phyloP scores from a whole-genome alignment of 1,140 invertebrate species.

The Drosophila nebulosa region DNA sequence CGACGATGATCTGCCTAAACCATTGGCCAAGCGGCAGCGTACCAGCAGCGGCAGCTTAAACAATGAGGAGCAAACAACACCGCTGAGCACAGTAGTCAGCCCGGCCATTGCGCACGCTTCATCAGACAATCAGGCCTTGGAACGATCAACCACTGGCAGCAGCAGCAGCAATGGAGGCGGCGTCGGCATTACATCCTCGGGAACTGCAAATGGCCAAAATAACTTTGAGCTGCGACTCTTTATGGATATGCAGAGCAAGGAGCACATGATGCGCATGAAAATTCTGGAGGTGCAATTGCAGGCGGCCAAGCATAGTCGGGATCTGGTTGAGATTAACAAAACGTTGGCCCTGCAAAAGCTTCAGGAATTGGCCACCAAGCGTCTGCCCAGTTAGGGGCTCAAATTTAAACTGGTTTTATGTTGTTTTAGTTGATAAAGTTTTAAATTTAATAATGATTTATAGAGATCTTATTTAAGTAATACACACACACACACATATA shows the following conservation, averaged over 20 bases:
- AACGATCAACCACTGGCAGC: conserved; percentile 43
- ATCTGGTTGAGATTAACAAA: conserved; percentile 80
- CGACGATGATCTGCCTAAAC: conserved; percentile 48
- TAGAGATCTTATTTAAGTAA: conserved; percentile 10
- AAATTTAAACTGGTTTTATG: conserved; percentile 10
- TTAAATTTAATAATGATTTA: conserved; percentile 9
- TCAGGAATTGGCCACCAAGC: conserved; percentile 74
- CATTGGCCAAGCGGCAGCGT: conserved; percentile 65
- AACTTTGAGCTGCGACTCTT: conserved; percentile 68
- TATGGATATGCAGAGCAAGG: conserved; percentile 80
- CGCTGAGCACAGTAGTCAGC: background rate
- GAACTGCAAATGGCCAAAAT: conserved; percentile 1
- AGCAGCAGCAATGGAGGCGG: conserved; percentile 19
- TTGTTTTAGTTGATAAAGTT: conserved; percentile 6
- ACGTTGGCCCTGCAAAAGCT: conserved; percentile 76
- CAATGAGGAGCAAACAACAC: conserved; percentile 46
- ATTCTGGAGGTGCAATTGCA: conserved; percentile 80
- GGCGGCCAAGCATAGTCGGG: conserved; percentile 78
- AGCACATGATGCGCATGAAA: conserved; percentile 80
- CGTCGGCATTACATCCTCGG: background rate
- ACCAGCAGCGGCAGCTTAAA: conserved; percentile 58
- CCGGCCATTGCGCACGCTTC: conserved; percentile 16
- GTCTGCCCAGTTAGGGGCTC: conserved; percentile 63
- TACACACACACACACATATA: no score
- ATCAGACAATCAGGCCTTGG: conserved; percentile 50